phyloP scores from a whole-genome alignment of 2,888 invertebrate genomes.

The Tetramorium bicarinatum region DNA sequence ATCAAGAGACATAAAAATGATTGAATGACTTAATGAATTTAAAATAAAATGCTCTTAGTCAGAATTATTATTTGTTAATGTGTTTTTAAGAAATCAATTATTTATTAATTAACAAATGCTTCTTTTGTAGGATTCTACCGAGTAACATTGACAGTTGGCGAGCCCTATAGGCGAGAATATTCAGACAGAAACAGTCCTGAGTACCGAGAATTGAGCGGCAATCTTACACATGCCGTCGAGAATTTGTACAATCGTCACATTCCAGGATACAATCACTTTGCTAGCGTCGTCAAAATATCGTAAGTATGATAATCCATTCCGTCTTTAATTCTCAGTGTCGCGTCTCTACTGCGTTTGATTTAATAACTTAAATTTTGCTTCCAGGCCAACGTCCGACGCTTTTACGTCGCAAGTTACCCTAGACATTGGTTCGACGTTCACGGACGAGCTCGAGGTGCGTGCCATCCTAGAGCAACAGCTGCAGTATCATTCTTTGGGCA shows the following conservation, averaged over 20 bases:
- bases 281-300: slow-evolving; percentile 91
- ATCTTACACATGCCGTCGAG: slow-evolving; percentile 89
- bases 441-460: slow-evolving; percentile 87
- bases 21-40: not conserved
- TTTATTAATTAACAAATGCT: not conserved
- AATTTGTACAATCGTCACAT: slow-evolving; percentile 86
- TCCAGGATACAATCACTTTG: slow-evolving; percentile 79
- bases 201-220: slow-evolving; percentile 88
- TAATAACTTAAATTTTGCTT: slow-evolving; percentile 15
- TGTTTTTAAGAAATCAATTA: slow-evolving; percentile 18
- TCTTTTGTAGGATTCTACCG: slow-evolving; percentile 86
- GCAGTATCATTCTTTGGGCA: slow-evolving; percentile 87
- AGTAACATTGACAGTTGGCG: slow-evolving; percentile 88
- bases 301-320: slow-evolving; percentile 86
- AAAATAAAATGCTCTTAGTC: not conserved
- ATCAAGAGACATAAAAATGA: not conserved
- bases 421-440: slow-evolving; percentile 90
- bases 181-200: slow-evolving; percentile 88
- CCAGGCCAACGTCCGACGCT: slow-evolving; percentile 88
- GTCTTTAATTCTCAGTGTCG: not conserved
- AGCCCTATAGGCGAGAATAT: slow-evolving; percentile 89
- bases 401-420: slow-evolving; percentile 90
- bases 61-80: not conserved
- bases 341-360: not conserved
- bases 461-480: slow-evolving; percentile 89